phyloP scores from a whole-genome alignment of 2,797 vertebrate genomes.

The Trachurus trachurus region DNA sequence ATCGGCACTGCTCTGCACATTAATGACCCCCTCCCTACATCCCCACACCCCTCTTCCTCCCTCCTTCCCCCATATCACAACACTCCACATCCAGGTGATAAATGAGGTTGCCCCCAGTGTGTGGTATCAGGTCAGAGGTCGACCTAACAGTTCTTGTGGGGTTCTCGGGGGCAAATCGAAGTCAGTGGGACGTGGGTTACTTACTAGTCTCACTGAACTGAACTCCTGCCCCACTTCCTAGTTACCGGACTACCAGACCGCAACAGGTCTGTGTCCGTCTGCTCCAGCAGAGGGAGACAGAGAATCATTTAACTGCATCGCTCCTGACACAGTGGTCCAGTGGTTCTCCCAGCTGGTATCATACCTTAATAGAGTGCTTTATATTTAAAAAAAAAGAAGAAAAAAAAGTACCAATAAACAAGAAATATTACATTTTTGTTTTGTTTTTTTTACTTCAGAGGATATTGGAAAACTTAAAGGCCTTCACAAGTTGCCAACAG shows the following conservation, averaged over 20 bases:
- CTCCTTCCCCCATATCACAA: slow-evolving; percentile 60
- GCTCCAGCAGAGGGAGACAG: slow-evolving; percentile 82
- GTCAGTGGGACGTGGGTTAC: slow-evolving; percentile 45
- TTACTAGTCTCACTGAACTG: slow-evolving; percentile 18
- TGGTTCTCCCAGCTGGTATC: neutral
- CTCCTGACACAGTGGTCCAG: neutral
- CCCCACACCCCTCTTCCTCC: neutral
- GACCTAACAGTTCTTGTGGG: slow-evolving; percentile 60
- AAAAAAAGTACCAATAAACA: too few relatives aligned
- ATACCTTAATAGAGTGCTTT: neutral
- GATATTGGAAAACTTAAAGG: too few relatives aligned
- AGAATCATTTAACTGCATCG: slow-evolving; percentile 43
- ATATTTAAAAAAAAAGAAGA: too few relatives aligned
- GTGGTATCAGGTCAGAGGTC: slow-evolving; percentile 66
- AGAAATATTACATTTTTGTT: too few relatives aligned
- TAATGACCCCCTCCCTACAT: slow-evolving; percentile 53
- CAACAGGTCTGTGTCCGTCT: neutral
- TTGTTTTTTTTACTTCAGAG: too few relatives aligned
- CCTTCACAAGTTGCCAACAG: too few relatives aligned
- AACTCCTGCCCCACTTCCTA: neutral
- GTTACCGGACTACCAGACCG: too few relatives aligned
- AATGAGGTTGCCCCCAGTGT: slow-evolving; percentile 75
- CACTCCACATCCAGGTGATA: slow-evolving; percentile 79
- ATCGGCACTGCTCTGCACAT: slow-evolving; percentile 41
- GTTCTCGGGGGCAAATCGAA: slow-evolving; percentile 59